Evolutionary conservation across 2,888 invertebrate genomes (phyloP).

Genomic region (Ellobium chinense): DNA sequence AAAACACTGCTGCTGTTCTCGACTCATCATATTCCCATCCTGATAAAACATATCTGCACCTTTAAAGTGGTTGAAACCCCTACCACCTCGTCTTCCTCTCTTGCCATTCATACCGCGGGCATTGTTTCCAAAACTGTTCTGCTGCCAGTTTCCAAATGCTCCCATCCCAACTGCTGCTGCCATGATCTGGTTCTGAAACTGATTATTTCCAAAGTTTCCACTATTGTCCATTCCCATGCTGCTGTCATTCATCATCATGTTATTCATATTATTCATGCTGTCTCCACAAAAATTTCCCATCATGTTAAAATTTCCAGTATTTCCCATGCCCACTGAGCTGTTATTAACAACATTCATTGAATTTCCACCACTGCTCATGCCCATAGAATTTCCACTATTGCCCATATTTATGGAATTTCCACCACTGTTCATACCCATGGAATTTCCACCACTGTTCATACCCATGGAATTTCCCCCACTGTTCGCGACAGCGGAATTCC

Average conservation of each 20-base stretch:
- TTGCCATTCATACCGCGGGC: background rate
- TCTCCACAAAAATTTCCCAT: background rate
- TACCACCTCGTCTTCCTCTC: constrained; percentile 3
- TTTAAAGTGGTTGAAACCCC: background rate
- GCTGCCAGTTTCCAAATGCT: background rate
- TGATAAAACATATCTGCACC: constrained; percentile 9
- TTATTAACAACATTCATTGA: background rate
- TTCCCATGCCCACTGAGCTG: background rate
- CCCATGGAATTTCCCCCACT: background rate
- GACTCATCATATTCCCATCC: too few species aligned
- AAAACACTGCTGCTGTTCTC: background rate
- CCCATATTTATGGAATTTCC: background rate
- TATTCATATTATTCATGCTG: background rate
- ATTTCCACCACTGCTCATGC: background rate
- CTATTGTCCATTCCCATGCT: background rate
- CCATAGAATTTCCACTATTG: background rate
- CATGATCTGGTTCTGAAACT: constrained; percentile 22
- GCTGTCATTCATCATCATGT: background rate
- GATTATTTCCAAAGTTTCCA: background rate
- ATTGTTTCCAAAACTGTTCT: background rate
- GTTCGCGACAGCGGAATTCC: background rate
- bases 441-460: background rate
- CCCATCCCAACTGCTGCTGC: constrained; percentile 21
- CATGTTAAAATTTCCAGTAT: background rate
- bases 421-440: background rate